A percentile compares a stretch with the other conserved stretches of the same genome.
phyloP scores from a whole-genome alignment of 2,888 invertebrate genomes.

The Brachypterus glaber region DNA sequence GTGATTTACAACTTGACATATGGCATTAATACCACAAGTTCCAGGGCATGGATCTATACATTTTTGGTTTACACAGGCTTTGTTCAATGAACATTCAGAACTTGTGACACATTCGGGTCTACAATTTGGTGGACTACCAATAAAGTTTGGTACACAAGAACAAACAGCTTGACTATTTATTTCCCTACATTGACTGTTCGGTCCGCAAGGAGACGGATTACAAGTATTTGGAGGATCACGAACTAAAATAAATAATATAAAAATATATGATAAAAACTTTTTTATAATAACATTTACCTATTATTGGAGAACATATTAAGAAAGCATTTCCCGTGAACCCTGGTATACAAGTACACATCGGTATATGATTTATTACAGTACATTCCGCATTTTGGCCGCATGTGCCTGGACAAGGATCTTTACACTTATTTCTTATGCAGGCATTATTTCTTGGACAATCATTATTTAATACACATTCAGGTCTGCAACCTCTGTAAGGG shows the following conservation, averaged over 20 bases:
- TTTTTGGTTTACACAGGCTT: constrained; percentile 62
- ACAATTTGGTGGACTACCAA: constrained; percentile 68
- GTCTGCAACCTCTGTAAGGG: constrained; percentile 65
- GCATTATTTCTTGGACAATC: constrained; percentile 61
- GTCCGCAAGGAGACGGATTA: constrained; percentile 62
- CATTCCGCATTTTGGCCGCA: constrained; percentile 47
- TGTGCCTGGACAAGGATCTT: constrained; percentile 61
- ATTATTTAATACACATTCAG: constrained; percentile 66
- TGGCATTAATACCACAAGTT: constrained; percentile 64
- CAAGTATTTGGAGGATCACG: constrained; percentile 40
- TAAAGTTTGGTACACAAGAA: constrained; percentile 56
- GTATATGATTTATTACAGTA: constrained; percentile 53
- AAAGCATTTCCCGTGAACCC: constrained; percentile 63
- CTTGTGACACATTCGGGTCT: constrained; percentile 65
- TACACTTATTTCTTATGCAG: constrained; percentile 63
- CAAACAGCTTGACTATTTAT: constrained; percentile 54
- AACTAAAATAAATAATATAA: too few relatives aligned
- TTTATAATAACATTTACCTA: too few relatives aligned
- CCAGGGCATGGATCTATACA: constrained; percentile 75
- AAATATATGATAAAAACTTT: too few relatives aligned
- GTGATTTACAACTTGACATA: constrained; percentile 66
- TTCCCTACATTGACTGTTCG: constrained; percentile 47
- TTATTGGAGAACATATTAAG: constrained; percentile 43
- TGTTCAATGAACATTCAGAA: constrained; percentile 61
- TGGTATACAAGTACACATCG: constrained; percentile 54